A percentile compares a stretch with the other conserved stretches of the same genome.
phyloP scores from a whole-genome alignment of 2,888 invertebrate species.

The Mimas tiliae region DNA sequence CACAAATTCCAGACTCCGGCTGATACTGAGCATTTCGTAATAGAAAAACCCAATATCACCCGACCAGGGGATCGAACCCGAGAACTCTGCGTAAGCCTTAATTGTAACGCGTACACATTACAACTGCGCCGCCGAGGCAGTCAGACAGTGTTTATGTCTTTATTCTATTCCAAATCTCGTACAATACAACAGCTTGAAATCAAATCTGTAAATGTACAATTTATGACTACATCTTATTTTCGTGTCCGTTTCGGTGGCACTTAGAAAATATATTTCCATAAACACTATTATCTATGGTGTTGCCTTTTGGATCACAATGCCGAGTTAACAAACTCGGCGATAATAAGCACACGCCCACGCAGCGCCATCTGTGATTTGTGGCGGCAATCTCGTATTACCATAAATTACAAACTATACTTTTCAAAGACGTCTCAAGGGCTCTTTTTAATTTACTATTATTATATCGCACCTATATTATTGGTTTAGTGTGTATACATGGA shows the following conservation, averaged over 20 bases:
- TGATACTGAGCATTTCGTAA: too few species aligned
- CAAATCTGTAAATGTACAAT: background rate
- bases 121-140: too few species aligned
- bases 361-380: conserved; percentile 46
- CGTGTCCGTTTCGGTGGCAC: background rate
- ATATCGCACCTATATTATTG: conserved; percentile 37
- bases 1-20: too few species aligned
- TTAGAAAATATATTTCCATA: conserved; percentile 20
- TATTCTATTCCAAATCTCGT: too few species aligned
- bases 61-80: too few species aligned
- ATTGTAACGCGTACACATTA: too few species aligned
- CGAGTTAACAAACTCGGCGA: conserved; percentile 48
- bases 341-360: conserved; percentile 55
- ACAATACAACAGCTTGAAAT: background rate
- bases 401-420: conserved; percentile 59
- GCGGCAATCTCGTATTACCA: conserved; percentile 56
- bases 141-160: too few species aligned
- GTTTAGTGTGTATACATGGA: conserved; percentile 20
- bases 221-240: conserved; percentile 18
- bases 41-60: too few species aligned
- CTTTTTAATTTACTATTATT: conserved; percentile 44
- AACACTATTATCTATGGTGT: conserved; percentile 22
- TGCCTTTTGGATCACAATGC: conserved; percentile 39
- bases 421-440: conserved; percentile 52
- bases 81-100: too few species aligned